These are phyloP conservation scores for Caligus rogercresseyi DNA, from an alignment of 1,140 invertebrate genomes.

Conservation along the genomic window DNA sequence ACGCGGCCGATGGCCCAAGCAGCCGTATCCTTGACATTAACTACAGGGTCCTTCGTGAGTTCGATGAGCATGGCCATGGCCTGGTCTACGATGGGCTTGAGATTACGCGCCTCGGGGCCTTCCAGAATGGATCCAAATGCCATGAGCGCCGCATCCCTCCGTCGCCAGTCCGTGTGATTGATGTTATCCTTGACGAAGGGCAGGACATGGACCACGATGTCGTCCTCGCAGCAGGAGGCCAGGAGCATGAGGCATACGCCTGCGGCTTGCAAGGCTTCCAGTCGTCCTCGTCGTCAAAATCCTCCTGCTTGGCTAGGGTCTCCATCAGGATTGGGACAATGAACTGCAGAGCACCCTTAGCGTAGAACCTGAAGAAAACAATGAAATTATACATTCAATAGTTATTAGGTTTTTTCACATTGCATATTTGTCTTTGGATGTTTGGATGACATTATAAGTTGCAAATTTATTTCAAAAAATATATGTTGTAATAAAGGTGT, in stretches of 20 bases:
- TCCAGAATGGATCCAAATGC: slow-evolving; percentile 93
- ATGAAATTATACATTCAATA: not conserved
- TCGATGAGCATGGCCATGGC: slow-evolving; percentile 88
- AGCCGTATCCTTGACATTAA: slow-evolving; percentile 79
- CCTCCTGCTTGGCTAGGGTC: slow-evolving; percentile 62
- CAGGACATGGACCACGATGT: slow-evolving; percentile 81
- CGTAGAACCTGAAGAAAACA: slow-evolving; percentile 45
- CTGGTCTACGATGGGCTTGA: slow-evolving; percentile 85
- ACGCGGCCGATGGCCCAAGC: slow-evolving; percentile 96
- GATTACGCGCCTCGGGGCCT: slow-evolving; percentile 63
- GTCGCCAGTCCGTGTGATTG: slow-evolving; percentile 79
- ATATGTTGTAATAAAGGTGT: too few species aligned
- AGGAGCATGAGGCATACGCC: slow-evolving; percentile 98
- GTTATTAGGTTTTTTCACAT: not conserved
- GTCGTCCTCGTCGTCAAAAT: slow-evolving; percentile 83
- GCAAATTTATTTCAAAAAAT: too few species aligned
- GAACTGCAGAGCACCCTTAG: slow-evolving; percentile 84
- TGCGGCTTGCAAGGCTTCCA: slow-evolving; percentile 98
- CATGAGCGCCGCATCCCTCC: slow-evolving; percentile 92
- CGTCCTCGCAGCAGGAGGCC: slow-evolving; percentile 89
- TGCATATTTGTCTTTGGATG: not conserved
- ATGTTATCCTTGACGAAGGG: slow-evolving; percentile 93
- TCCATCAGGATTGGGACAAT: slow-evolving; percentile 83
- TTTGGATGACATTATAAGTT: not conserved
- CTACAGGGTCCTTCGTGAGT: slow-evolving; percentile 75